phyloP scores from a whole-genome alignment of 64 coral and sea anemone genomes.

The Stylophora pistillata region DNA sequence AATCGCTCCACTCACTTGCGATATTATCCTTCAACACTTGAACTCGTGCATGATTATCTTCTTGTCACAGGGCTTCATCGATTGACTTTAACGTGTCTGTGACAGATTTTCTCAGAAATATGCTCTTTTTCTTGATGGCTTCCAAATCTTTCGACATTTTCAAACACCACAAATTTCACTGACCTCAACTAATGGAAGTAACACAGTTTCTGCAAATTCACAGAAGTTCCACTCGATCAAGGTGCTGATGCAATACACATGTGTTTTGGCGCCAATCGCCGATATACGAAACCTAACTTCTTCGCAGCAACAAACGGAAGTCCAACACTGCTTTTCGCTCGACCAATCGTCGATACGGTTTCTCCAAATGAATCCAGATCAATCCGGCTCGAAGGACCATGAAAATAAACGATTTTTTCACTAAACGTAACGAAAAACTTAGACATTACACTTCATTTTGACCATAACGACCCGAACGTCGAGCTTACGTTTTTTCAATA shows the following conservation, averaged over 20 bases:
- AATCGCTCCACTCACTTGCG: too few relatives aligned
- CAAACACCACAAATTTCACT: too few relatives aligned
- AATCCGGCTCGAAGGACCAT: neutral
- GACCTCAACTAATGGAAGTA: too few relatives aligned
- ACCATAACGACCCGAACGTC: too few relatives aligned
- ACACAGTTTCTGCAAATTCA: neutral
- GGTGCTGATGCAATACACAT: neutral
- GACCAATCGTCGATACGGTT: neutral
- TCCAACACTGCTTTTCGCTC: constrained; percentile 7
- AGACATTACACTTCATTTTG: too few relatives aligned
- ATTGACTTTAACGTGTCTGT: neutral
- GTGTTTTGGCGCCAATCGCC: neutral
- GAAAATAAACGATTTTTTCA: neutral
- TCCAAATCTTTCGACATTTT: neutral
- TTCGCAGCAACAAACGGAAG: neutral
- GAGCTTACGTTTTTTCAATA: too few relatives aligned
- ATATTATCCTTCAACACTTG: neutral
- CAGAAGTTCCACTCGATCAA: neutral
- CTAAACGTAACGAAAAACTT: too few relatives aligned
- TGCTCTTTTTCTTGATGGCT: neutral
- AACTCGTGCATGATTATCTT: neutral
- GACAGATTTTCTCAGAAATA: constrained; percentile 11
- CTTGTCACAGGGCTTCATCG: neutral
- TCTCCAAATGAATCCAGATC: neutral
- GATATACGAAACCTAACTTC: constrained; percentile 1